A percentile compares a stretch with the other conserved stretches of the same genome.
phyloP scores from a whole-genome alignment of 2,797 vertebrate species.

The Leptodactylus fallax region DNA sequence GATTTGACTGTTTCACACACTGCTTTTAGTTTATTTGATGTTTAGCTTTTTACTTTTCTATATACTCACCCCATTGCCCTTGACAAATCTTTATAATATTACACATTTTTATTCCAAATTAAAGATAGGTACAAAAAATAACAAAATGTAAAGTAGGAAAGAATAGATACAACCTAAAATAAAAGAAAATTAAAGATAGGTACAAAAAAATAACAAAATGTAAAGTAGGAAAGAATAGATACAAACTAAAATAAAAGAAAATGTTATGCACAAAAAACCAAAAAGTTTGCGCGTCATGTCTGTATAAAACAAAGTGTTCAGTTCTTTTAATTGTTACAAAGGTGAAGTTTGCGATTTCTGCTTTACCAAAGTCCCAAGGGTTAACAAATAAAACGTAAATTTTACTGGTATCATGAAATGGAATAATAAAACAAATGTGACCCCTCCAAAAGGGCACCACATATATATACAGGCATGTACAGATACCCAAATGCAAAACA shows the following conservation, averaged over 20 bases:
- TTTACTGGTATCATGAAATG: too few relatives aligned
- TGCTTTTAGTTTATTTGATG: not conserved
- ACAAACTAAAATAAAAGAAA: not conserved
- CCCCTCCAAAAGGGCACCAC: too few relatives aligned
- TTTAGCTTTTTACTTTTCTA: not conserved
- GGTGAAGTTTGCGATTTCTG: too few relatives aligned
- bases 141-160: not conserved
- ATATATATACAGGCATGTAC: too few relatives aligned
- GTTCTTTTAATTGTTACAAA: not conserved
- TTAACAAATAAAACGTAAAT: too few relatives aligned
- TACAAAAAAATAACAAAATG: not conserved
- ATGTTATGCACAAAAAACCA: not conserved
- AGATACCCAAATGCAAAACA: too few relatives aligned
- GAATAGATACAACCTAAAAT: not conserved
- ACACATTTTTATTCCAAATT: not conserved
- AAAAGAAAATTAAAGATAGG: not conserved
- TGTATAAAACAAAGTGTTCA: not conserved
- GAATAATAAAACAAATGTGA: too few relatives aligned
- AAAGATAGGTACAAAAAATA: not conserved
- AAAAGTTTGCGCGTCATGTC: not conserved
- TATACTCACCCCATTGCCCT: not conserved
- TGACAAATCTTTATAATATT: not conserved
- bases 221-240: not conserved
- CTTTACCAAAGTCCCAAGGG: too few relatives aligned
- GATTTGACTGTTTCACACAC: not conserved